Evolutionary conservation across 2,797 vertebrate species (phyloP).

Genomic region (Halcyon chelicuti): DNA sequence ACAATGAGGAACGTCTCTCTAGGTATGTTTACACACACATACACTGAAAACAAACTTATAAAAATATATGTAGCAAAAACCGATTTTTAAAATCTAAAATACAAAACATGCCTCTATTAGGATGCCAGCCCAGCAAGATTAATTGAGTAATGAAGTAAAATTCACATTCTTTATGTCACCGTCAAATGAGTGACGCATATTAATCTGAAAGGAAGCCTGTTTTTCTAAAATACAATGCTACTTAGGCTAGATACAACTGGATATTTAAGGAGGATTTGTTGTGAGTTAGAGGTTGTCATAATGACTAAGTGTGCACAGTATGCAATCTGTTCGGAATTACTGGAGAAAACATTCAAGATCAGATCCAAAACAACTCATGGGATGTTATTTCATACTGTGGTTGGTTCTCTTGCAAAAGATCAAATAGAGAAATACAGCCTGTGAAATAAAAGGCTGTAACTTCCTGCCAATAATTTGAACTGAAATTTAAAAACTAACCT

Average conservation of each 20-base stretch:
- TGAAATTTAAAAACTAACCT: conserved; percentile 80
- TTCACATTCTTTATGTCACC: background rate
- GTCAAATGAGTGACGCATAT: background rate
- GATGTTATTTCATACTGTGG: background rate
- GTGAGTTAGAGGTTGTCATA: background rate
- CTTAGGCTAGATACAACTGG: background rate
- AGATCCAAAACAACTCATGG: background rate
- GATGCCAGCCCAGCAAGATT: background rate
- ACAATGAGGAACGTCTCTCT: background rate
- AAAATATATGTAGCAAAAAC: background rate
- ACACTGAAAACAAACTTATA: background rate
- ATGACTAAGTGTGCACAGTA: background rate
- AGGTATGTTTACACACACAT: fast-evolving
- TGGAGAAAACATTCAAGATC: background rate
- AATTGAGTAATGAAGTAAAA: background rate
- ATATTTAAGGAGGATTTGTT: background rate
- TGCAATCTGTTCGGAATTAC: background rate
- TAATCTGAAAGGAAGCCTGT: background rate
- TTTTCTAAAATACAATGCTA: background rate
- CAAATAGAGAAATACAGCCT: background rate
- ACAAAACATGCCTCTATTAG: background rate
- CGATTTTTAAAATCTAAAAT: background rate
- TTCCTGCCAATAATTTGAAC: background rate
- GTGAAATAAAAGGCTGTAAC: background rate
- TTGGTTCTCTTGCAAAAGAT: background rate